Evolutionary conservation across 2,113 vertebrate genomes (phyloP).

Genomic region (Blennius ocellaris): DNA sequence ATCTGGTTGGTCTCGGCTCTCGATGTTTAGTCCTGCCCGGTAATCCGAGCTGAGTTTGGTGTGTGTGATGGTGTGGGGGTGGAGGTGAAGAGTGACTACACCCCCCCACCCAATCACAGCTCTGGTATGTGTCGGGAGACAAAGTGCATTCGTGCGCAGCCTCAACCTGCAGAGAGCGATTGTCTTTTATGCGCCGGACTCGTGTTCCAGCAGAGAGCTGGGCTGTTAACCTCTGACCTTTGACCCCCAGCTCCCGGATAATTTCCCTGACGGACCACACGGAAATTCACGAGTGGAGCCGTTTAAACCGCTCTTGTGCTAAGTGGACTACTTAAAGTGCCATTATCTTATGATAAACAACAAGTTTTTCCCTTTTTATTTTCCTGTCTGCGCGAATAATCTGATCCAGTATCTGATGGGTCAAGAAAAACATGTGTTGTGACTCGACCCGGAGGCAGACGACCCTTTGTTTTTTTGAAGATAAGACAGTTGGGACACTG

Average conservation of each 20-base stretch:
- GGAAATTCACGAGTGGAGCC: not conserved
- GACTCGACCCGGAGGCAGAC: not conserved
- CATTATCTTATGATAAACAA: no score
- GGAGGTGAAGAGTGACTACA: conserved; percentile 25
- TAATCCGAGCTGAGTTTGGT: conserved; percentile 32
- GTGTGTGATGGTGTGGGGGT: not conserved
- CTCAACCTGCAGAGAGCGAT: conserved; percentile 35
- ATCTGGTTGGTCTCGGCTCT: conserved; percentile 5
- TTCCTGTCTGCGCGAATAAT: not conserved
- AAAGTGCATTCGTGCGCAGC: conserved; percentile 23
- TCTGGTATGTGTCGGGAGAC: conserved; percentile 28
- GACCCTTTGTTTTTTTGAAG: not conserved
- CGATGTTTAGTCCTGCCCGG: conserved; percentile 8
- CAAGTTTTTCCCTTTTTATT: not conserved
- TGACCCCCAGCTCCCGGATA: conserved; percentile 24
- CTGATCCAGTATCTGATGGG: not conserved
- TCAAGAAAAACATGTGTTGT: conserved; percentile 5
- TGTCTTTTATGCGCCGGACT: conserved; percentile 31
- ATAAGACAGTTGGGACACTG: not conserved
- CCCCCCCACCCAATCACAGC: not conserved
- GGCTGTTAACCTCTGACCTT: conserved; percentile 51
- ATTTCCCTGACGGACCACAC: conserved; percentile 19
- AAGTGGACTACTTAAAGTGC: not conserved
- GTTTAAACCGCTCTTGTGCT: not conserved
- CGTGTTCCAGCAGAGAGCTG: conserved; percentile 23